Base-by-base conservation (phyloP, 2,797 vertebrate species). In the Pyrocephalus nanus region DNA sequence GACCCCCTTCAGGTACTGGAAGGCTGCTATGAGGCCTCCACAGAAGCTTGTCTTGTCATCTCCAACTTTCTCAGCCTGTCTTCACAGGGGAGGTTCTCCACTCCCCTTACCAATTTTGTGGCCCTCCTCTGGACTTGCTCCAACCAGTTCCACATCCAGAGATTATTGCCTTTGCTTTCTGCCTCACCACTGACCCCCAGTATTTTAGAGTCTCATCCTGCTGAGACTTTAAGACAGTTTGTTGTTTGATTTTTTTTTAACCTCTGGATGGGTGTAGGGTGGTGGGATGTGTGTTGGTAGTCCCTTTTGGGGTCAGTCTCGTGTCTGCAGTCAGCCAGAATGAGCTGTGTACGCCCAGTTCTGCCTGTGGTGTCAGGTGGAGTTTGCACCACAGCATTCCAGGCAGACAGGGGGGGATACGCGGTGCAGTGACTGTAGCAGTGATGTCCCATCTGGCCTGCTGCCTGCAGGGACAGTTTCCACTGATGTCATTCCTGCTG, bases 371-470 rank as follows among this genome's bases (percentile, higher is more conserved):
- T 2, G 22, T 42, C 36, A 15, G 19, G 21, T 83, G 67, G 66
- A 30, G 23, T 53, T 74, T 64, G 7, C 61, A 15, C 11, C 4
- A 0, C 30, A 8, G n/a, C 54, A 9, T 8, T 64, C 8, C 8
- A 3, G 1, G n/a, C 53, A 69, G 43, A 6, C 0, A 0, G 8
- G 42, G 22, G 32, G 7, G 8, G 5, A 23, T 13, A n/a, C 0
- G 0, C 43, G 60, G 12, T 61, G 48, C 40, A 47, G 64, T 51
- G 58, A 16, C 6, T 4, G 14, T 48, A 21, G 60, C 0, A 8
- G 25, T 30, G 51, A 5, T 53, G 43, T 86, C 72, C 43, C 18
- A 12, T 11, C 36, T 91, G 85, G 22, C 40, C 42, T 42, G 30
- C 60, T 92, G 64, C 93, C 66, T 40, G 1, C 18, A 54, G 76